Evolutionary conservation across 2,113 vertebrate species (phyloP).

Genomic region (Furnarius figulus): DNA sequence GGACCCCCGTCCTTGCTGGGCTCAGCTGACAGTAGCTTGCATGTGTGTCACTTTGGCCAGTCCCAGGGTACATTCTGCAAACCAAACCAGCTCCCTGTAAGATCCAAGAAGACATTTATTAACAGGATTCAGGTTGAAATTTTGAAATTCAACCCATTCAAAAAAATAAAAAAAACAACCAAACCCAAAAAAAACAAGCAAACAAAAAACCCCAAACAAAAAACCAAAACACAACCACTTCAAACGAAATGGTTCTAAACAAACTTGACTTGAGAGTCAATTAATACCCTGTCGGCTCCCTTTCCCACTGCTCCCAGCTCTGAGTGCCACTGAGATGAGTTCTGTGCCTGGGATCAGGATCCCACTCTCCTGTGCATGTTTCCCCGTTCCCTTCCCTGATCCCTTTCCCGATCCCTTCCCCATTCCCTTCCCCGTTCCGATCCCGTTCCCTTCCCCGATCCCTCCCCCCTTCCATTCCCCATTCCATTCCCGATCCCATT

Average conservation of each 20-base stretch:
- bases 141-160: background rate
- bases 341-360: rapidly evolving
- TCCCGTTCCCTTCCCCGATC: no score
- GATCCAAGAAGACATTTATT: background rate
- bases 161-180: no score
- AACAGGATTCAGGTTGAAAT: background rate
- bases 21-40: background rate
- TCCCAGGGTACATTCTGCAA: background rate
- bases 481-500: no score
- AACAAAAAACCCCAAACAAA: no score
- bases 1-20: background rate
- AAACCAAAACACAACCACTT: background rate
- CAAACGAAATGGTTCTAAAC: background rate
- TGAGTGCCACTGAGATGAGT: rapidly evolving
- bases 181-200: background rate
- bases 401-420: background rate
- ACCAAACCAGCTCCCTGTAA: background rate
- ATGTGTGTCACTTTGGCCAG: background rate
- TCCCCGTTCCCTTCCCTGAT: no score
- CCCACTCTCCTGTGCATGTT: rapidly evolving
- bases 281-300: background rate
- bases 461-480: background rate
- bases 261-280: background rate
- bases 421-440: no score
- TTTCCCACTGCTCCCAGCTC: background rate